These are phyloP conservation scores for Blastobasis adustella DNA, from an alignment of 2,888 invertebrate species.

Conservation along the genomic window DNA sequence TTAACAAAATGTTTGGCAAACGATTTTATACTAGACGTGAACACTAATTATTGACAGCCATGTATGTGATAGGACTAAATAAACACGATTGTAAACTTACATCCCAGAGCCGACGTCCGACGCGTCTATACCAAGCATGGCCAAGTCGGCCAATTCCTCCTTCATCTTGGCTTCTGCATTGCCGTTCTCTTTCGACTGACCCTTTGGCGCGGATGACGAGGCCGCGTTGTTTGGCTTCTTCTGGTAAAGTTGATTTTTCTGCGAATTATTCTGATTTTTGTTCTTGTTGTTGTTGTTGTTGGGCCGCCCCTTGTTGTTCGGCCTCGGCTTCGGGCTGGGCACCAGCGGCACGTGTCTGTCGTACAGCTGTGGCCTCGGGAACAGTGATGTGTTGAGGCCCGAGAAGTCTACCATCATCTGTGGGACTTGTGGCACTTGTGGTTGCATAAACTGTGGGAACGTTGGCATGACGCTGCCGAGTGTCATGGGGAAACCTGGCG, in stretches of 20 bases:
- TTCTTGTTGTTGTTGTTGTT: constrained; percentile 19
- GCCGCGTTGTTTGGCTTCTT: constrained; percentile 3
- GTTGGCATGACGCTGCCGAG: constrained; percentile 29
- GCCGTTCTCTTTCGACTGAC: constrained; percentile 17
- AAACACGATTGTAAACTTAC: constrained; percentile 9
- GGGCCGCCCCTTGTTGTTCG: constrained; percentile 12
- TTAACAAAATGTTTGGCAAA: too few relatives aligned
- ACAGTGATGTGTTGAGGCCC: constrained; percentile 44
- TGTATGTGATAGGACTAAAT: neutral
- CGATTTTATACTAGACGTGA: too few relatives aligned
- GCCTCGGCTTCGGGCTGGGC: constrained; percentile 27
- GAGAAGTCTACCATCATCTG: constrained; percentile 51
- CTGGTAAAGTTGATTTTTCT: constrained; percentile 3
- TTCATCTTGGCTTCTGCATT: constrained; percentile 40
- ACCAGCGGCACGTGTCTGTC: constrained; percentile 54
- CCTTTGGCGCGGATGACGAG: neutral
- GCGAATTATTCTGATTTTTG: constrained; percentile 5
- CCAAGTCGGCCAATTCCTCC: constrained; percentile 82
- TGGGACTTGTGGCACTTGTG: constrained; percentile 21
- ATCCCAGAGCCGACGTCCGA: constrained; percentile 80
- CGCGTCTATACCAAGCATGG: constrained; percentile 90
- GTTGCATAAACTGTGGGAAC: constrained; percentile 27
- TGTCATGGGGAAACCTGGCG: constrained; percentile 20
- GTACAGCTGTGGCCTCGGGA: constrained; percentile 49
- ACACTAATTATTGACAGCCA: neutral